Evolutionary conservation across 2,888 invertebrate genomes (phyloP).

Genomic region (Eurois occulta): DNA sequence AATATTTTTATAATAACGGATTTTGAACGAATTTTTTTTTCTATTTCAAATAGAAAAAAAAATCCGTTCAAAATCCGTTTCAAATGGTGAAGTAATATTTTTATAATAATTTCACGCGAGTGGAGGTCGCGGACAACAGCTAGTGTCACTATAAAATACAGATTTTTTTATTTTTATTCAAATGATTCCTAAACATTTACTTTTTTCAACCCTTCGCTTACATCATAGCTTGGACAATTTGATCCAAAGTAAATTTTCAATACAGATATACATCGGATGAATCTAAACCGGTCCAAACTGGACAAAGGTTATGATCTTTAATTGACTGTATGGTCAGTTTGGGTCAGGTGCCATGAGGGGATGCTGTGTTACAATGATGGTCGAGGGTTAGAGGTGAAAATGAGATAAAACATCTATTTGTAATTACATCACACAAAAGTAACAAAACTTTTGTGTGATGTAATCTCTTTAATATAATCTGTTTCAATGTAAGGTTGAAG

Average conservation of each 20-base stretch:
- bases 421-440: too few relatives aligned
- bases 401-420: constrained; percentile 37
- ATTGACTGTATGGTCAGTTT: constrained; percentile 30
- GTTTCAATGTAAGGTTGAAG: constrained; percentile 35
- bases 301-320: constrained; percentile 50
- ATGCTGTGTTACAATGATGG: constrained; percentile 50
- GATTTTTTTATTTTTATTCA: neutral
- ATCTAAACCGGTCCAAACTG: constrained; percentile 56
- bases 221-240: constrained; percentile 7
- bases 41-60: too few relatives aligned
- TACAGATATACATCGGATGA: constrained; percentile 57
- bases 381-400: constrained; percentile 40
- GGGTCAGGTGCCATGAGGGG: constrained; percentile 46
- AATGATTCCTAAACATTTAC: neutral
- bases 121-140: too few relatives aligned
- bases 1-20: too few relatives aligned
- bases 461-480: neutral
- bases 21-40: too few relatives aligned
- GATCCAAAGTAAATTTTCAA: constrained; percentile 21
- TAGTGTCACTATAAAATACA: neutral
- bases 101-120: too few relatives aligned
- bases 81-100: too few relatives aligned
- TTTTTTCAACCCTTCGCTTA: neutral
- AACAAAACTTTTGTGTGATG: neutral
- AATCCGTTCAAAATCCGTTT: too few relatives aligned